A percentile compares a stretch with the other conserved stretches of the same genome.
phyloP scores from a whole-genome alignment of 2,113 vertebrate genomes.

The Melanerpes formicivorus region DNA sequence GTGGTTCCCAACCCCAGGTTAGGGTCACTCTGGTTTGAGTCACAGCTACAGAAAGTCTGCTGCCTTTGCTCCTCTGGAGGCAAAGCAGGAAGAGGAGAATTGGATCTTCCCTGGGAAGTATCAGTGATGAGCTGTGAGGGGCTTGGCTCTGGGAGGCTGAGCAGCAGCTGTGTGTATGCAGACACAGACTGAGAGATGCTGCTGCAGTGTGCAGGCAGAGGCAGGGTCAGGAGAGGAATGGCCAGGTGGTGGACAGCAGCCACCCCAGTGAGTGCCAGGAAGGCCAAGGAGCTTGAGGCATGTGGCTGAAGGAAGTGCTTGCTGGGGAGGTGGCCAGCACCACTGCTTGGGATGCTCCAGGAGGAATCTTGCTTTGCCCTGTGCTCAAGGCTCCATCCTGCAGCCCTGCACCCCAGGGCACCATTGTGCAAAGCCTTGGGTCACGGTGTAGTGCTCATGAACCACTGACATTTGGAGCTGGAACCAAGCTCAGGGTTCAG shows the following conservation, averaged over 20 bases:
- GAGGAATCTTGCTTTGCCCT: not conserved
- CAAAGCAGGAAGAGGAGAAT: no score
- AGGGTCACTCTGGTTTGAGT: no score
- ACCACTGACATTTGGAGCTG: constrained; percentile 1
- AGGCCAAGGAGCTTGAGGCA: not conserved
- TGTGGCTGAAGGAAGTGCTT: not conserved
- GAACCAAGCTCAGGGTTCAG: not conserved
- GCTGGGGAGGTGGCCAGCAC: not conserved
- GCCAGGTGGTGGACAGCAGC: not conserved
- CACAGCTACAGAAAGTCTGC: no score
- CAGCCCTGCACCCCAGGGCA: not conserved
- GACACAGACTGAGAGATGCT: not conserved
- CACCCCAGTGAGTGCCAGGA: not conserved
- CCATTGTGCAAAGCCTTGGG: not conserved
- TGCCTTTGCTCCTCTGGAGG: no score
- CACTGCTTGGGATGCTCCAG: not conserved
- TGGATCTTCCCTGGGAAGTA: no score
- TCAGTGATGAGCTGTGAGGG: no score
- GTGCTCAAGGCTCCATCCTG: not conserved
- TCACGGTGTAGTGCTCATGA: not conserved
- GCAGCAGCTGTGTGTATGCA: not conserved
- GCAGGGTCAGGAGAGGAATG: not conserved
- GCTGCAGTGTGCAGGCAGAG: not conserved
- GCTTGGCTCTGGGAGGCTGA: no score
- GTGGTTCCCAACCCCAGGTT: no score